These are phyloP conservation scores for Nasonia oneida DNA, from an alignment of 2,888 invertebrate genomes.

Conservation along the genomic window DNA sequence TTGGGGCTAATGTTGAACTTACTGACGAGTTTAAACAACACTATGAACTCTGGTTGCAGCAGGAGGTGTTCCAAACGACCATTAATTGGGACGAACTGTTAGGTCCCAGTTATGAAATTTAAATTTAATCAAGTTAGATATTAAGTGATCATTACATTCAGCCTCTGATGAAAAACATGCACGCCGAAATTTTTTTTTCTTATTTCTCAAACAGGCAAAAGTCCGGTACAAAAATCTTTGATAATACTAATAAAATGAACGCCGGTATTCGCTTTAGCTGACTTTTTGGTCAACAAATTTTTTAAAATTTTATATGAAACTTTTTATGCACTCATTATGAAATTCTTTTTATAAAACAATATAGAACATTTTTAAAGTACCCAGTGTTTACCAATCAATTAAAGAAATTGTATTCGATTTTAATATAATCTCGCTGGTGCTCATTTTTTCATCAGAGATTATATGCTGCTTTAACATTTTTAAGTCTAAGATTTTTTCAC, in stretches of 20 bases:
- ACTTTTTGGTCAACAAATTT: background rate
- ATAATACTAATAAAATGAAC: background rate
- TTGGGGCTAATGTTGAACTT: constrained; percentile 89
- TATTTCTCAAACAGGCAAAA: background rate
- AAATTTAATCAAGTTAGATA: constrained; percentile 33
- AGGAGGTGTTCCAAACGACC: constrained; percentile 95
- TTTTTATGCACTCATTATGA: no score
- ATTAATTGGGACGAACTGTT: constrained; percentile 88
- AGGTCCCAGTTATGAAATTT: constrained; percentile 50
- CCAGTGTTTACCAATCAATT: background rate
- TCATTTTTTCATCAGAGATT: constrained; percentile 46
- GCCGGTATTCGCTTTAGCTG: background rate
- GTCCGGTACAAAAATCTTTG: background rate
- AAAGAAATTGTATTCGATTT: background rate
- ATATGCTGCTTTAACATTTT: constrained; percentile 10
- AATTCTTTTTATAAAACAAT: no score
- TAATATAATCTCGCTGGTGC: background rate
- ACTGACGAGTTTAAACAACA: constrained; percentile 96
- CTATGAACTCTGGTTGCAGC: constrained; percentile 97
- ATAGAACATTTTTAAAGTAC: no score
- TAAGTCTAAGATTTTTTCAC: constrained; percentile 49
- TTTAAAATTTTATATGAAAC: background rate
- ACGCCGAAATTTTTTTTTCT: background rate
- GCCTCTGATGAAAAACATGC: constrained; percentile 50
- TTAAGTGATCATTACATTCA: constrained; percentile 28